Evolutionary conservation across 1,140 invertebrate genomes (phyloP).

Genomic region (Adelges cooleyi): DNA sequence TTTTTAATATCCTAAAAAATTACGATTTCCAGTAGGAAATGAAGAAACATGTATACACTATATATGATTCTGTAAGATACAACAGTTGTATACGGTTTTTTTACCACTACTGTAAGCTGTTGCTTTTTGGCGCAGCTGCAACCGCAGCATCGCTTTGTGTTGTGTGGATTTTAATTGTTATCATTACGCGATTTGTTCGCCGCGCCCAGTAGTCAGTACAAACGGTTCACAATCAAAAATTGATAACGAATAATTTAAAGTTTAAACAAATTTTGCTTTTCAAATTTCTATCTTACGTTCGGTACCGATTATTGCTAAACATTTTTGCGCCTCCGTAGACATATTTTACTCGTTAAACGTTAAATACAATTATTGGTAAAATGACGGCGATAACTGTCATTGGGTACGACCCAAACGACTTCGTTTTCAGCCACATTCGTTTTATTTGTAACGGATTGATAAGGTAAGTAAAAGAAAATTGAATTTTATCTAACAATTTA

Average conservation of each 20-base stretch:
- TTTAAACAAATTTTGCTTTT: conserved; percentile 16
- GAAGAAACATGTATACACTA: too few species aligned
- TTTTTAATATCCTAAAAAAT: too few species aligned
- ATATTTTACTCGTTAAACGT: too few species aligned
- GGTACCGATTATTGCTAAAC: not conserved
- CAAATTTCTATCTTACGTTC: not conserved
- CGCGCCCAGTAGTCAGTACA: conserved; percentile 9
- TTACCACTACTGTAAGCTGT: not conserved
- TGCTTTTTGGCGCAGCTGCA: not conserved
- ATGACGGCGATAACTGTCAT: not conserved
- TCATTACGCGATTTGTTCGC: not conserved
- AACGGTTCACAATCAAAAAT: not conserved
- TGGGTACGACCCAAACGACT: too few species aligned
- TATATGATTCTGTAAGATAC: too few species aligned
- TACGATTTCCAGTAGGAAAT: too few species aligned
- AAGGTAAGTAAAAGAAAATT: not conserved
- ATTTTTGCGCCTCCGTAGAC: not conserved
- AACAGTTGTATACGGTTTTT: too few species aligned
- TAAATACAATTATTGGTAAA: not conserved
- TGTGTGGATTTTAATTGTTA: conserved; percentile 19
- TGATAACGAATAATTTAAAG: conserved; percentile 19
- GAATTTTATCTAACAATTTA: too few species aligned
- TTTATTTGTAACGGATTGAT: not conserved
- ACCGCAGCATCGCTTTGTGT: not conserved
- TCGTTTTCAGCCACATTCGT: too few species aligned